A percentile compares a stretch with the other conserved stretches of the same genome.
Evolutionary conservation across 2,113 vertebrate genomes (phyloP).

Genomic region (Pteruthius melanotis): DNA sequence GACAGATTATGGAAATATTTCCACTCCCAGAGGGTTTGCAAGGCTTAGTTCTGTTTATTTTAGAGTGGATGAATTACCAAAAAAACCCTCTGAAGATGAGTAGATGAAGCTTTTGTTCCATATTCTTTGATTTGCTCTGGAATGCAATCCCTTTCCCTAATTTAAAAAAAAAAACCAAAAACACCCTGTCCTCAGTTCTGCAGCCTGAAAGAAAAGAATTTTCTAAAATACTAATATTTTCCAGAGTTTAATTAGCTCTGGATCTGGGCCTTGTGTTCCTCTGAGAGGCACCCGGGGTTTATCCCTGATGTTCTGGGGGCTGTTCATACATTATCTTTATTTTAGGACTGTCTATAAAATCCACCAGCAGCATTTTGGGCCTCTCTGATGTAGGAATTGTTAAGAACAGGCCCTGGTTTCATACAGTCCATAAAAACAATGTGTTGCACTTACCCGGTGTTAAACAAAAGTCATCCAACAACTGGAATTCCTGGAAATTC

Average conservation of each 20-base stretch:
- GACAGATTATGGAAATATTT: neutral
- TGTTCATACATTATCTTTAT: neutral
- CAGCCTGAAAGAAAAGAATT: neutral
- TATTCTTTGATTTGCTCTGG: neutral
- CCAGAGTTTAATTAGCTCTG: neutral
- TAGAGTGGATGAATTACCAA: neutral
- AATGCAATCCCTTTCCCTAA: neutral
- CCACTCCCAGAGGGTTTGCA: neutral
- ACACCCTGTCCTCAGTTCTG: neutral
- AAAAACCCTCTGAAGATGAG: neutral
- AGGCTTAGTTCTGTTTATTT: neutral
- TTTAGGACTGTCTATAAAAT: neutral
- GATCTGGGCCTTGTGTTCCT: neutral
- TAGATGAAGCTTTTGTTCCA: neutral
- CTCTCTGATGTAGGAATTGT: neutral
- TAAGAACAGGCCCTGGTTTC: neutral
- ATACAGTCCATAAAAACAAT: neutral
- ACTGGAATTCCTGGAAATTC: neutral
- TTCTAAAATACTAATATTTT: neutral
- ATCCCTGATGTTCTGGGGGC: neutral
- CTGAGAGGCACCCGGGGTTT: neutral
- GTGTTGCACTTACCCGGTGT: neutral
- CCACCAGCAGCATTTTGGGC: neutral
- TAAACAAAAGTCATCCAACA: neutral
- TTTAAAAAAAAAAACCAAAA: neutral